Evolutionary conservation across 2,113 vertebrate genomes (phyloP).

Genomic region (Tenrec ecaudatus): DNA sequence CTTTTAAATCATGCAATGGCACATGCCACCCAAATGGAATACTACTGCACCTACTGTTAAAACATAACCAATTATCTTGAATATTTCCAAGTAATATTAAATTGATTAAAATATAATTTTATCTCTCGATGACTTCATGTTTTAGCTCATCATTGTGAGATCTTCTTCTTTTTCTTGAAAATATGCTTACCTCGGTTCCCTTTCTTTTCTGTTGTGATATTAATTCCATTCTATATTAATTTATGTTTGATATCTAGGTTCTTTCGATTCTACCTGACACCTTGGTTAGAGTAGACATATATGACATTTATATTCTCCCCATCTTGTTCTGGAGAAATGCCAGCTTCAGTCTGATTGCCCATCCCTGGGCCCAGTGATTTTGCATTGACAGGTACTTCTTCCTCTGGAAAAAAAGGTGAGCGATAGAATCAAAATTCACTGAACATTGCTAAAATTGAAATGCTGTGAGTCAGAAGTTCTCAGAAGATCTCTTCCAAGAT

Average conservation of each 20-base stretch:
- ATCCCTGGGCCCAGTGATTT: not conserved
- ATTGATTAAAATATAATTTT: slow-evolving; percentile 7
- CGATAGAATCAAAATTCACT: not conserved
- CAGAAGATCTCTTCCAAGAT: not conserved
- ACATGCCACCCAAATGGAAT: not conserved
- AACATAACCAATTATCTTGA: not conserved
- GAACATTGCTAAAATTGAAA: not conserved
- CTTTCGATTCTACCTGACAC: not conserved
- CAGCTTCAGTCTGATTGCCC: not conserved
- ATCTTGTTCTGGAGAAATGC: not conserved
- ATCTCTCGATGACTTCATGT: not conserved
- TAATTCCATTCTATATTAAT: not conserved
- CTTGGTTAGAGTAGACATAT: not conserved
- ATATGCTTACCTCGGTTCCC: not conserved
- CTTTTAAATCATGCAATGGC: not conserved
- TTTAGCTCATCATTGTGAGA: not conserved
- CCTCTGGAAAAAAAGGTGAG: not conserved
- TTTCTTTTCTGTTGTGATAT: not conserved
- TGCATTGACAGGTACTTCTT: not conserved
- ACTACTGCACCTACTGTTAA: not conserved
- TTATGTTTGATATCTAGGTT: not conserved
- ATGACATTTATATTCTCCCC: not conserved
- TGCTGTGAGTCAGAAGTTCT: not conserved
- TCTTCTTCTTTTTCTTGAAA: not conserved
- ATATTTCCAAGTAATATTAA: not conserved